Evolutionary conservation across 2,113 vertebrate species (phyloP).

Genomic region (Rhynchopsitta pachyrhyncha): DNA sequence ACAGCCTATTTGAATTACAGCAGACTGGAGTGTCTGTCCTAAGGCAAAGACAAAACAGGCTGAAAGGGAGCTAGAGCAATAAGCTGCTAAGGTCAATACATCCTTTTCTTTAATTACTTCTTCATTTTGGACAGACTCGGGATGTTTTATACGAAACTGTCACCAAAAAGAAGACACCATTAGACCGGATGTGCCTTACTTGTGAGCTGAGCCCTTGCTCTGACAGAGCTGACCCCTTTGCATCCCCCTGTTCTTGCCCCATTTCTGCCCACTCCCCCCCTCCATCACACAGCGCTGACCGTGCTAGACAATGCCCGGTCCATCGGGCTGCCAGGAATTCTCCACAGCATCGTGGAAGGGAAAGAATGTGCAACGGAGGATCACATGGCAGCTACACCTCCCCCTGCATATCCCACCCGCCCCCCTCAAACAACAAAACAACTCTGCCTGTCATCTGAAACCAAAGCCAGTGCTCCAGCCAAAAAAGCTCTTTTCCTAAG

Average conservation of each 20-base stretch:
- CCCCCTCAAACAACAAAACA: slow-evolving; percentile 71
- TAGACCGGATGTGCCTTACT: neutral
- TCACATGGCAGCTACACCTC: slow-evolving; percentile 63
- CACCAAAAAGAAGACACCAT: neutral
- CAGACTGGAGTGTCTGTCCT: neutral
- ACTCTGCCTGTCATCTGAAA: slow-evolving; percentile 51
- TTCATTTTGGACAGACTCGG: neutral
- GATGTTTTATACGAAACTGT: neutral
- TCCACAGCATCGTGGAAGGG: slow-evolving; percentile 63
- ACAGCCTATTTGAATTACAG: neutral
- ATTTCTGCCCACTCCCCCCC: neutral
- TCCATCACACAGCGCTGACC: neutral
- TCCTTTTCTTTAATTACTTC: neutral
- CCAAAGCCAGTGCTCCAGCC: slow-evolving; percentile 31
- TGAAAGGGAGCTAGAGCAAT: neutral
- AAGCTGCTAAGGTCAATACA: neutral
- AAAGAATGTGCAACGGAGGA: slow-evolving; percentile 56
- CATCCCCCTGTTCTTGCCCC: neutral
- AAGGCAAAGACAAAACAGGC: neutral
- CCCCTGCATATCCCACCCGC: slow-evolving; percentile 29
- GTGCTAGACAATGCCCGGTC: slow-evolving; percentile 18
- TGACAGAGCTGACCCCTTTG: neutral
- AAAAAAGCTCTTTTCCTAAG: slow-evolving; percentile 47
- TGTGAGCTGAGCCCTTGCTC: neutral
- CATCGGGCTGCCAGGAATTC: slow-evolving; percentile 62